These are phyloP conservation scores for Xenopus petersii DNA, from an alignment of 2,797 vertebrate genomes.

Conservation along the genomic window DNA sequence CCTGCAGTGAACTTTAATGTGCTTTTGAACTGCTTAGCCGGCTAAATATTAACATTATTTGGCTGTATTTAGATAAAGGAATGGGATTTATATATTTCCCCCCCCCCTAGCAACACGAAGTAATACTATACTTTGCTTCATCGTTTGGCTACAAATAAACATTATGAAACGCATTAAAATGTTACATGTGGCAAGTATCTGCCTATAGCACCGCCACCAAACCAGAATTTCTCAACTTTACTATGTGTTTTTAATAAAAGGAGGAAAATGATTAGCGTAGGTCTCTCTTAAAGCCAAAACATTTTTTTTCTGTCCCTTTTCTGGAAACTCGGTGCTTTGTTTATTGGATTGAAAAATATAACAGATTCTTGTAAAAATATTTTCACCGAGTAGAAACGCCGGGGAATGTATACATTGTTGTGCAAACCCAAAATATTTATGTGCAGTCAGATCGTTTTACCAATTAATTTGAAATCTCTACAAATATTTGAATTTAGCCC, in stretches of 20 bases:
- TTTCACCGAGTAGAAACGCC: slow-evolving; percentile 19
- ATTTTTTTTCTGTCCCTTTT: slow-evolving; percentile 10
- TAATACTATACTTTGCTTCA: slow-evolving; percentile 19
- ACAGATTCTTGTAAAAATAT: slow-evolving; percentile 33
- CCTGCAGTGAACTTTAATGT: slow-evolving; percentile 29
- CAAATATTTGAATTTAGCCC: no score
- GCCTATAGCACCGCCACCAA: slow-evolving; percentile 19
- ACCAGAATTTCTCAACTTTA: slow-evolving; percentile 24
- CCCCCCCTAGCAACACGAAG: background rate
- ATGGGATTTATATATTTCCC: slow-evolving; percentile 26
- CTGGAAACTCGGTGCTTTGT: slow-evolving; percentile 19
- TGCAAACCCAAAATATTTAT: background rate
- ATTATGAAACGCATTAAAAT: slow-evolving; percentile 23
- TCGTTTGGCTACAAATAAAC: slow-evolving; percentile 36
- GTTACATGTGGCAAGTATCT: slow-evolving; percentile 21
- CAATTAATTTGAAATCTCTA: background rate
- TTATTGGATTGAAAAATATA: slow-evolving; percentile 20
- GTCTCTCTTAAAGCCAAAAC: slow-evolving; percentile 9
- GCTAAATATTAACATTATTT: slow-evolving; percentile 30
- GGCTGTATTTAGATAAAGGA: slow-evolving; percentile 30
- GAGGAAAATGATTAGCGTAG: slow-evolving; percentile 1
- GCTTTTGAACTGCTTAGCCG: slow-evolving; percentile 29
- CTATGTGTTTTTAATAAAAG: slow-evolving; percentile 37
- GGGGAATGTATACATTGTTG: slow-evolving; percentile 12
- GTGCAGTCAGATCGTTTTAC: background rate